A percentile compares a stretch with the other conserved stretches of the same genome.
These are phyloP conservation scores for Camponotus vicinus DNA, from an alignment of 1,140 invertebrate species.

Conservation along the genomic window DNA sequence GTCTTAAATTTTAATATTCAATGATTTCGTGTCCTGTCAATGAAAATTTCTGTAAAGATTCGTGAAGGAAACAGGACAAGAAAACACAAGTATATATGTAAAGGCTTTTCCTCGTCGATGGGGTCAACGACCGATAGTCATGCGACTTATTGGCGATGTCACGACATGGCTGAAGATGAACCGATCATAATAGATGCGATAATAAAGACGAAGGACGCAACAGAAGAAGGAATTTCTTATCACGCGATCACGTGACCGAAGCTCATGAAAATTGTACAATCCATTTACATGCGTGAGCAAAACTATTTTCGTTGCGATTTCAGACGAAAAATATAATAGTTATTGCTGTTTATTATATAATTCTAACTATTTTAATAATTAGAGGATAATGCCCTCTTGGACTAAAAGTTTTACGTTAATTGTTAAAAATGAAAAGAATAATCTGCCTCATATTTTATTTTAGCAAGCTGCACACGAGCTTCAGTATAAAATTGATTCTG, in stretches of 20 bases:
- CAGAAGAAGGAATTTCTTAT: constrained; percentile 57
- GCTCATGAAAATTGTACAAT: constrained; percentile 74
- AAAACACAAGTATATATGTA: constrained; percentile 6
- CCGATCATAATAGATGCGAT: constrained; percentile 50
- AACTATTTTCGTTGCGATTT: constrained; percentile 9
- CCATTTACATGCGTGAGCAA: constrained; percentile 21
- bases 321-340: constrained; percentile 4
- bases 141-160: constrained; percentile 60
- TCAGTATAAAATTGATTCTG: neutral
- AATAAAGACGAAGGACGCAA: constrained; percentile 31
- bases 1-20: neutral
- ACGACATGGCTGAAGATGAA: constrained; percentile 47
- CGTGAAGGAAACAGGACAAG: constrained; percentile 7
- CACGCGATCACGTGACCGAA: constrained; percentile 79
- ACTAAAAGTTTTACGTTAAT: neutral
- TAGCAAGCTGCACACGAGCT: neutral
- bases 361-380: neutral
- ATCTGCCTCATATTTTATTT: neutral
- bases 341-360: constrained; percentile 9
- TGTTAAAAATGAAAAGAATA: neutral
- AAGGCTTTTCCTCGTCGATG: constrained; percentile 44
- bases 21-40: neutral
- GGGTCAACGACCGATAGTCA: constrained; percentile 68
- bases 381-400: constrained; percentile 22
- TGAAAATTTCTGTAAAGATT: neutral